Conservation (phyloP, 2,888 invertebrate species). For the Eucriotettix oculatus region DNA sequence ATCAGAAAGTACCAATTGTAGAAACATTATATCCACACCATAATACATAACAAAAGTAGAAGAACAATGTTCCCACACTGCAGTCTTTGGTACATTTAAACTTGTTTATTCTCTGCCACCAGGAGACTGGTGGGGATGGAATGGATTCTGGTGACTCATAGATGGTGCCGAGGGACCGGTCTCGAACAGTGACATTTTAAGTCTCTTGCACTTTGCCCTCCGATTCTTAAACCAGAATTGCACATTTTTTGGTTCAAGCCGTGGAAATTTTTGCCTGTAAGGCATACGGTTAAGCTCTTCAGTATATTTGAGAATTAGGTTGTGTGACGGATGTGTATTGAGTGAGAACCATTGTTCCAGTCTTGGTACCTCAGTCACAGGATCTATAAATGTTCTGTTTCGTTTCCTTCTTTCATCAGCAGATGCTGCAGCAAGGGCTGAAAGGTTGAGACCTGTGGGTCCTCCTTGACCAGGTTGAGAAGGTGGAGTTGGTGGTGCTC, state of each 20-base stretch:
- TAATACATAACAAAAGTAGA: no score
- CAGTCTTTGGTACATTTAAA: no score
- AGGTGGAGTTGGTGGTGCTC: slow-evolving; percentile 1
- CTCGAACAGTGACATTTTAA: slow-evolving; percentile 80
- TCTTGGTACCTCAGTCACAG: slow-evolving; percentile 91
- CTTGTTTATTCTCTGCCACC: neutral
- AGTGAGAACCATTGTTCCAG: slow-evolving; percentile 91
- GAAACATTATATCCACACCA: no score
- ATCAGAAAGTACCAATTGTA: no score
- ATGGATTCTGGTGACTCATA: neutral
- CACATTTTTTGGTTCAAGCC: slow-evolving; percentile 97
- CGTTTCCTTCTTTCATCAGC: slow-evolving; percentile 76
- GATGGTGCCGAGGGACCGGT: neutral
- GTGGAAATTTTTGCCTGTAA: slow-evolving; percentile 94
- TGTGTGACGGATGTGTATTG: slow-evolving; percentile 97
- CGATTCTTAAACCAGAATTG: slow-evolving; percentile 99
- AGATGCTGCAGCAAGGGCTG: slow-evolving; percentile 10
- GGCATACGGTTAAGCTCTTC: slow-evolving; percentile 94
- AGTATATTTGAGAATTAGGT: slow-evolving; percentile 92
- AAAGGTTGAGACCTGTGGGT: slow-evolving; percentile 11
- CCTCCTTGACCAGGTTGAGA: neutral
- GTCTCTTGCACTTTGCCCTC: slow-evolving; percentile 91
- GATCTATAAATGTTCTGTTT: slow-evolving; percentile 97
- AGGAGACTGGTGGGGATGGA: neutral
- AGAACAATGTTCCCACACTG: no score